These are phyloP conservation scores for Marcusenius ussheri DNA, from an alignment of 2,113 vertebrate genomes.

Conservation along the genomic window DNA sequence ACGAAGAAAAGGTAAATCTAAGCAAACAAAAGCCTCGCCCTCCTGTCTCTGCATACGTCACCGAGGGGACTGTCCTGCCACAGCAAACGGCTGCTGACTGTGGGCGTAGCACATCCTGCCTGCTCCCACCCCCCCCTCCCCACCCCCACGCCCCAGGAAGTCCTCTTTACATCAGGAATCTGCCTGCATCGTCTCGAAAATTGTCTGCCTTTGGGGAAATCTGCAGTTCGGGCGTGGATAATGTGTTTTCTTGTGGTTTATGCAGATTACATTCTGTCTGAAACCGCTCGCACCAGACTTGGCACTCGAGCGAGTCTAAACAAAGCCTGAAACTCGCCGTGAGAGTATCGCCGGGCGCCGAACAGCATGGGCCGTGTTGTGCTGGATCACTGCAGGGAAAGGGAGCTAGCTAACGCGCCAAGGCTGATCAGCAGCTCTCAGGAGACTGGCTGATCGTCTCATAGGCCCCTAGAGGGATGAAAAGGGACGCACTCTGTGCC, in stretches of 20 bases:
- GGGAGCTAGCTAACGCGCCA: not conserved
- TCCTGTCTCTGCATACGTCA: not conserved
- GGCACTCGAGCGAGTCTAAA: not conserved
- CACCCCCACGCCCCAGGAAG: not conserved
- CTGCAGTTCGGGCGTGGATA: not conserved
- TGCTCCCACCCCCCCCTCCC: too few species aligned
- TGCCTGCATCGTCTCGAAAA: not conserved
- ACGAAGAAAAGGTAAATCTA: not conserved
- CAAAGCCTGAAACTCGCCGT: not conserved
- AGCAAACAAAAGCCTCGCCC: not conserved
- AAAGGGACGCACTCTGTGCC: not conserved
- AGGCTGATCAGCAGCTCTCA: not conserved
- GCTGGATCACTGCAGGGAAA: not conserved
- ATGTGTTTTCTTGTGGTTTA: conserved; percentile 7
- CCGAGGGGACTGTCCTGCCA: not conserved
- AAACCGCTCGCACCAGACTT: not conserved
- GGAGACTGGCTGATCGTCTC: not conserved
- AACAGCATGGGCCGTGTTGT: not conserved
- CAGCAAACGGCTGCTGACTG: not conserved
- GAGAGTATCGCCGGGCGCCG: not conserved
- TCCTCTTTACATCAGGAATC: not conserved
- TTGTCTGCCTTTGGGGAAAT: not conserved
- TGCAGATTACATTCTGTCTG: not conserved
- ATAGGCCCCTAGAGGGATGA: not conserved
- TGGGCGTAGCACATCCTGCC: not conserved